Percentiles rank a stretch among this genome's conserved stretches.
phyloP scores from a whole-genome alignment of 1,140 invertebrate species.

The Trissolcus basalis region DNA sequence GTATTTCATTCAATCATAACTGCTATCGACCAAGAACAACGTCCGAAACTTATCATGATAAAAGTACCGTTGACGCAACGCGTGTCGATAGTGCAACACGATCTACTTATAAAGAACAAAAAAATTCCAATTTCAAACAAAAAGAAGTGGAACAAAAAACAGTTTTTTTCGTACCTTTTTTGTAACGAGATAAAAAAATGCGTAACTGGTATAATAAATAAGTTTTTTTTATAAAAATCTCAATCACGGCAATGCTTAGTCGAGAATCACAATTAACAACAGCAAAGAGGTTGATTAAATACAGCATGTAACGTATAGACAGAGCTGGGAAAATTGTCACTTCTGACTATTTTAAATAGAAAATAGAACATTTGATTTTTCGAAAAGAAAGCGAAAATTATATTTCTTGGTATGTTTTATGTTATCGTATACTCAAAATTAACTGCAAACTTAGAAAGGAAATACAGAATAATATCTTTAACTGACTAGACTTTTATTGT shows the following conservation, averaged over 20 bases:
- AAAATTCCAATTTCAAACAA: constrained; percentile 9
- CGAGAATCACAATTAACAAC: constrained; percentile 53
- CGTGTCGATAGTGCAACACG: constrained; percentile 25
- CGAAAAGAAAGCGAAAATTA: too few relatives aligned
- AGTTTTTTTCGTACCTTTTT: too few relatives aligned
- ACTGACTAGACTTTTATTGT: too few relatives aligned
- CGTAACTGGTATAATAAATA: constrained; percentile 57
- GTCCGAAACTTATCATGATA: constrained; percentile 23
- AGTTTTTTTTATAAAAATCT: constrained; percentile 50
- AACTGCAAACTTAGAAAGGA: too few relatives aligned
- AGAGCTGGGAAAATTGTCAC: background rate
- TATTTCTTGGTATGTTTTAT: too few relatives aligned
- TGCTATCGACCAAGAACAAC: constrained; percentile 28
- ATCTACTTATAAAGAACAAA: constrained; percentile 10
- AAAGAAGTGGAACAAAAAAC: constrained; percentile 32
- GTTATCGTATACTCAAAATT: too few relatives aligned
- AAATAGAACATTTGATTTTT: too few relatives aligned
- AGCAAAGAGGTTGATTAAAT: constrained; percentile 42
- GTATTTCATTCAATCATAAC: constrained; percentile 41
- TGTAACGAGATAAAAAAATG: constrained; percentile 44
- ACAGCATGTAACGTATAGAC: constrained; percentile 13
- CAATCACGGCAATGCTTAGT: constrained; percentile 51
- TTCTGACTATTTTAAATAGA: too few relatives aligned
- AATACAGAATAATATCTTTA: too few relatives aligned
- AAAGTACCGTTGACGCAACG: constrained; percentile 24